Conservation (phyloP, 2,888 invertebrate genomes). For the Ichneumoninae sp. region DNA sequence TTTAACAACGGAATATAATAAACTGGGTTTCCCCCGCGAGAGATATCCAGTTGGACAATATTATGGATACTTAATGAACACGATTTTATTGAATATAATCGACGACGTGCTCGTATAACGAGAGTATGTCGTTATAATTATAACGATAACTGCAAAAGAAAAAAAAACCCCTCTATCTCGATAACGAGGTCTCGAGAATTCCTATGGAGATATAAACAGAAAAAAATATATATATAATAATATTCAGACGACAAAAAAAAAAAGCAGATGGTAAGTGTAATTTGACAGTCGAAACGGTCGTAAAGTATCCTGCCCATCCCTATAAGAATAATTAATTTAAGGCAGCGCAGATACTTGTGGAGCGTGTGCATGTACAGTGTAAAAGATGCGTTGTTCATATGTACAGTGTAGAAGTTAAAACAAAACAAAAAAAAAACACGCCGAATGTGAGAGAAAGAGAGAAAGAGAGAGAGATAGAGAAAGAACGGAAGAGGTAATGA, state of each 20-base stretch:
- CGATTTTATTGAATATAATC: slow-evolving; percentile 62
- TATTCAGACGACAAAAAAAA: slow-evolving; percentile 30
- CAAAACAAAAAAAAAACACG: slow-evolving; percentile 60
- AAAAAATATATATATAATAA: slow-evolving; percentile 39
- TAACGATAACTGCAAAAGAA: slow-evolving; percentile 31
- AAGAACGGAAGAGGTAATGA: slow-evolving; percentile 55
- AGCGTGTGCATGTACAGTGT: slow-evolving; percentile 84
- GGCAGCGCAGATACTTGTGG: slow-evolving; percentile 80
- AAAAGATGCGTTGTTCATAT: slow-evolving; percentile 84
- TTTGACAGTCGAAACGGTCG: slow-evolving; percentile 67
- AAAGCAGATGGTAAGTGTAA: slow-evolving; percentile 68
- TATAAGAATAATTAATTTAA: slow-evolving; percentile 74
- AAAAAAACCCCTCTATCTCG: slow-evolving; percentile 28
- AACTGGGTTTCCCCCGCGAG: slow-evolving; percentile 7
- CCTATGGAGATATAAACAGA: slow-evolving; percentile 38
- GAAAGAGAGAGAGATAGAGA: slow-evolving; percentile 50
- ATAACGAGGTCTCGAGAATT: slow-evolving; percentile 51
- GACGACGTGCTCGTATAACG: slow-evolving; percentile 66
- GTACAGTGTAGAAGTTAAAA: slow-evolving; percentile 82
- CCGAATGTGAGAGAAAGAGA: slow-evolving; percentile 71
- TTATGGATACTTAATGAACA: slow-evolving; percentile 64
- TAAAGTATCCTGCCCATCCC: slow-evolving; percentile 68
- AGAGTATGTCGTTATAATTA: slow-evolving; percentile 58
- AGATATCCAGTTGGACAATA: slow-evolving; percentile 67
- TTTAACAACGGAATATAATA: slow-evolving; percentile 32